A percentile compares a stretch with the other conserved stretches of the same genome.
Conservation (phyloP, 2,888 invertebrate genomes). For the Molorchus minor region DNA sequence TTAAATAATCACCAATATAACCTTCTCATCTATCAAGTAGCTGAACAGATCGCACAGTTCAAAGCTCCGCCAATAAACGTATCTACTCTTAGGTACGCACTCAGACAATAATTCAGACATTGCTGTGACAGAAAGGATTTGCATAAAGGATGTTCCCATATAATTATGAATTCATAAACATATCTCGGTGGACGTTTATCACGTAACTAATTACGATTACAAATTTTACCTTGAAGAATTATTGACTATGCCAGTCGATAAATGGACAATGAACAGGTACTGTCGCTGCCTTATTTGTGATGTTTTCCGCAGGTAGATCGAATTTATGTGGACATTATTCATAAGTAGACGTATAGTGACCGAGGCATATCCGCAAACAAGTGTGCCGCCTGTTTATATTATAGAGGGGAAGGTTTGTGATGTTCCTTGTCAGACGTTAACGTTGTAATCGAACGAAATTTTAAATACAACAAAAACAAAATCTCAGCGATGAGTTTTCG, state of each 20-base stretch:
- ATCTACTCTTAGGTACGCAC: not conserved
- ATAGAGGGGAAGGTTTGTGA: not conserved
- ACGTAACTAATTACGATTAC: constrained; percentile 19
- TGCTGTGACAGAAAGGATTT: constrained; percentile 12
- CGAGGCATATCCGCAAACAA: too few relatives aligned
- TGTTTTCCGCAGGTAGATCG: not conserved
- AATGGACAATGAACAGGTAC: not conserved
- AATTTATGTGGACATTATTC: not conserved
- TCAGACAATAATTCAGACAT: constrained; percentile 9
- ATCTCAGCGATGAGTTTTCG: too few relatives aligned
- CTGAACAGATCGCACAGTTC: not conserved
- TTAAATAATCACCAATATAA: too few relatives aligned
- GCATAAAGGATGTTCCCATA: constrained; percentile 16
- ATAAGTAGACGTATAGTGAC: not conserved
- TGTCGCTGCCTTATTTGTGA: not conserved
- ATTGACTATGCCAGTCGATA: not conserved
- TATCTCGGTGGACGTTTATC: constrained; percentile 6
- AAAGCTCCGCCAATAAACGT: constrained; percentile 1
- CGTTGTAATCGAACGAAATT: too few relatives aligned
- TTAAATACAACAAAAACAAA: too few relatives aligned
- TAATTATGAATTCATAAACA: constrained; percentile 24
- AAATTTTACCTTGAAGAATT: constrained; percentile 10
- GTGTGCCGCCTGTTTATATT: not conserved
- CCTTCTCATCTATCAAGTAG: constrained; percentile 3
- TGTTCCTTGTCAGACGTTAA: too few relatives aligned